Evolutionary conservation across 1,140 invertebrate species (phyloP).

Genomic region (Drosophila persimilis): DNA sequence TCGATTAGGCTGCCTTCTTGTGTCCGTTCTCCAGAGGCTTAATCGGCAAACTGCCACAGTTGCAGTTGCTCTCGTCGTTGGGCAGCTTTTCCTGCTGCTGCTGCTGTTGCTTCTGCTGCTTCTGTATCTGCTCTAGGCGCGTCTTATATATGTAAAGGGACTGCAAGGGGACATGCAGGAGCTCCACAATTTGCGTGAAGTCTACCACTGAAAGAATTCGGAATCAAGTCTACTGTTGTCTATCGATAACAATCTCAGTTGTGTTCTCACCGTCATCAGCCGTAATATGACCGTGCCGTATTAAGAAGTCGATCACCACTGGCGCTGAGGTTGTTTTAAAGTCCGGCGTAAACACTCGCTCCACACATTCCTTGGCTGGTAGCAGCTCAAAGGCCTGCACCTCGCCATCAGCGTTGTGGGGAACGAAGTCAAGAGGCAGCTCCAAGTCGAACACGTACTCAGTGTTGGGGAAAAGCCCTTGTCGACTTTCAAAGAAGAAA

Average conservation of each 20-base stretch:
- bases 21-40: constrained; percentile 69
- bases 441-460: constrained; percentile 98
- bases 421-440: constrained; percentile 93
- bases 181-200: constrained; percentile 92
- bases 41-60: constrained; percentile 33
- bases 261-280: constrained; percentile 91
- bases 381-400: constrained; percentile 94
- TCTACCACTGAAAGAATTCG: constrained; percentile 87
- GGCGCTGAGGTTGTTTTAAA: constrained; percentile 97
- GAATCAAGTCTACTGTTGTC: not conserved
- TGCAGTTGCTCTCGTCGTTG: constrained; percentile 56
- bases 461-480: constrained; percentile 96
- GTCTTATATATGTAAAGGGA: constrained; percentile 86
- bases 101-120: constrained; percentile 56
- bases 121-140: constrained; percentile 55
- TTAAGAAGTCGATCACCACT: constrained; percentile 95
- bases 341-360: constrained; percentile 90
- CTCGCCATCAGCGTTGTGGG: constrained; percentile 95
- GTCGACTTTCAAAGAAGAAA: constrained; percentile 95
- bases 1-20: constrained; percentile 52
- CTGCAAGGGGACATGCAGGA: constrained; percentile 93
- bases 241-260: not conserved
- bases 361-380: constrained; percentile 90
- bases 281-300: constrained; percentile 94
- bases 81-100: constrained; percentile 48